Conservation (phyloP, 2,888 invertebrate genomes). For the Parnassius orleans region DNA sequence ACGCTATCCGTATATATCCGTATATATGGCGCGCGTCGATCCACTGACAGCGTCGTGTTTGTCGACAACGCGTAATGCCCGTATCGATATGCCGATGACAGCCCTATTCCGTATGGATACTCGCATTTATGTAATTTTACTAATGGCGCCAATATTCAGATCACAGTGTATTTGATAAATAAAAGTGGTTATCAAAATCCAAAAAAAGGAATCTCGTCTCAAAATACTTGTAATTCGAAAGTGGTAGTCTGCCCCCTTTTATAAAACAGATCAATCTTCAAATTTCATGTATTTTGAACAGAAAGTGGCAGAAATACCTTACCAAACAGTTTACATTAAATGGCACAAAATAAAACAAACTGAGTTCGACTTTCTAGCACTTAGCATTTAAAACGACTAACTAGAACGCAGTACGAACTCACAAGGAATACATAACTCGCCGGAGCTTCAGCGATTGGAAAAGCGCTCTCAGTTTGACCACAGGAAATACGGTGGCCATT, state of each 20-base stretch:
- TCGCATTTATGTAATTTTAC: conserved; percentile 12
- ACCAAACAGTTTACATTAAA: too few relatives aligned
- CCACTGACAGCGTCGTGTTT: conserved; percentile 41
- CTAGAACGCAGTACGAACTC: conserved; percentile 38
- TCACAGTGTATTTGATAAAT: too few relatives aligned
- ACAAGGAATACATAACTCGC: conserved; percentile 52
- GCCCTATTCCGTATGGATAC: conserved; percentile 9
- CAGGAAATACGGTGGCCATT: conserved; percentile 75
- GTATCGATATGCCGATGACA: conserved; percentile 28
- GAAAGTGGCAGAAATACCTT: too few relatives aligned
- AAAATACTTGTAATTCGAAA: too few relatives aligned
- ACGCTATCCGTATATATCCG: conserved; percentile 37
- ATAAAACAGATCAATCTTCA: too few relatives aligned
- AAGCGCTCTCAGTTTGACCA: conserved; percentile 74
- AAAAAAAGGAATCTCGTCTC: too few relatives aligned
- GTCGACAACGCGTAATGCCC: conserved; percentile 41
- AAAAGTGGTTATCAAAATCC: too few relatives aligned
- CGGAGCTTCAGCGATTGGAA: conserved; percentile 54
- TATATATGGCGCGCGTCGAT: conserved; percentile 37
- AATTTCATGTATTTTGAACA: too few relatives aligned
- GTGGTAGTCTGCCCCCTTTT: too few relatives aligned
- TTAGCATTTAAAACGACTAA: conserved; percentile 8
- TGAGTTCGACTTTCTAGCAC: not conserved
- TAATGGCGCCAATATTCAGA: not conserved
- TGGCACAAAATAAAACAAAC: conserved; percentile 7